Conservation (phyloP, 2,888 invertebrate genomes). For the Nomada hirtipes region DNA sequence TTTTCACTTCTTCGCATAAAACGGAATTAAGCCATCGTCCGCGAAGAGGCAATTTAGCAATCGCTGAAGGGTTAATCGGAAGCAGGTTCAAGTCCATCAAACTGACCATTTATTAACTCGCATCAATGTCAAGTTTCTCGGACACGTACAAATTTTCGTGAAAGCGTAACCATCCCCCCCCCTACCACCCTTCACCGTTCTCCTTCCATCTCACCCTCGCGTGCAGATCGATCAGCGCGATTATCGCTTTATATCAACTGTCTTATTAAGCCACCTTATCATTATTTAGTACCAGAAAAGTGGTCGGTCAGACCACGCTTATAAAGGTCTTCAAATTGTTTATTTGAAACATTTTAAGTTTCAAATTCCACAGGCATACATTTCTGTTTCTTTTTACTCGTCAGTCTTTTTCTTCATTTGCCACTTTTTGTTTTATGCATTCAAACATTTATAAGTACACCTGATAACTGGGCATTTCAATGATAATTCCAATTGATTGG, state of each 20-base stretch:
- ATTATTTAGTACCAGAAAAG: conserved; percentile 7
- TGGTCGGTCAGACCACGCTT: neutral
- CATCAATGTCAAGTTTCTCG: conserved; percentile 17
- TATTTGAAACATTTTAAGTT: too few species aligned
- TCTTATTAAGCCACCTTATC: conserved; percentile 28
- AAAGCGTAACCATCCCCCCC: neutral
- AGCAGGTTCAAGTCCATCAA: conserved; percentile 23
- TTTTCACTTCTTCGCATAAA: neutral
- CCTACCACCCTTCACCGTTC: neutral
- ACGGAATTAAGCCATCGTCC: conserved; percentile 8
- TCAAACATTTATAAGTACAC: too few species aligned
- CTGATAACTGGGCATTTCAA: too few species aligned
- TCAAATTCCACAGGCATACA: too few species aligned
- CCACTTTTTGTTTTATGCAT: too few species aligned
- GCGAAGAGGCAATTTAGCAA: conserved; percentile 26
- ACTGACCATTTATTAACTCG: conserved; percentile 1
- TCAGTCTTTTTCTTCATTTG: neutral
- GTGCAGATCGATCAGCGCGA: neutral
- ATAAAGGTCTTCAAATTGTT: neutral
- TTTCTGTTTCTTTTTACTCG: neutral
- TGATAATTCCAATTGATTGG: too few species aligned
- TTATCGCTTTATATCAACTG: conserved; percentile 35
- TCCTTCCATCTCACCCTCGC: neutral
- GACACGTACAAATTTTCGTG: conserved; percentile 27
- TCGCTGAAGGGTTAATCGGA: conserved; percentile 22